These are phyloP conservation scores for Hermaeophaga mercurialis DNA, from an alignment of 2,888 invertebrate genomes.

Conservation along the genomic window DNA sequence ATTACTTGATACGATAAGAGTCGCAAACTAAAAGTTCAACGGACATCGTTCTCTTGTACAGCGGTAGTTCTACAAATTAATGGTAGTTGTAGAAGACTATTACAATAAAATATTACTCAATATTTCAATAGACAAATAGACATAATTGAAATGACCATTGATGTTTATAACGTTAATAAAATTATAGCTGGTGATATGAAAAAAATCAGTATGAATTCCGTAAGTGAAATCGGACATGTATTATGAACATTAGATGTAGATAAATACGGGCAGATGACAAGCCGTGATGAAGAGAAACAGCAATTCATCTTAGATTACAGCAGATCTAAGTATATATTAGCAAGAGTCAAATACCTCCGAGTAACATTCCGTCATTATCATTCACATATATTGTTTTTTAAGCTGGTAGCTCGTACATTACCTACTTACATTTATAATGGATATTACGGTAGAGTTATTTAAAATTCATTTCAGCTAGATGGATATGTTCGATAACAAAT, in stretches of 20 bases:
- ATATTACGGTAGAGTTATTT: conserved; percentile 9
- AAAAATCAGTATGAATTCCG: too few relatives aligned
- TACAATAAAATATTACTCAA: too few relatives aligned
- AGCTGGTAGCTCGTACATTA: not conserved
- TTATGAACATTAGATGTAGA: not conserved
- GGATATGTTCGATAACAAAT: conserved; percentile 4
- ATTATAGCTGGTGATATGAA: too few relatives aligned
- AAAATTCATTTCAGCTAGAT: conserved; percentile 2
- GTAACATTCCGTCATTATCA: conserved; percentile 5
- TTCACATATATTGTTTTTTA: conserved; percentile 4
- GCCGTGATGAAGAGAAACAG: conserved; percentile 1
- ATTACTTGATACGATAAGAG: too few relatives aligned
- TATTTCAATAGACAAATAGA: too few relatives aligned
- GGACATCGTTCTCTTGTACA: too few relatives aligned
- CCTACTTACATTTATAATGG: conserved; percentile 8
- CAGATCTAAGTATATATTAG: not conserved
- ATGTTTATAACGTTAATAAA: too few relatives aligned
- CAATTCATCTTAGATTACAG: conserved; percentile 2
- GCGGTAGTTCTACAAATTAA: too few relatives aligned
- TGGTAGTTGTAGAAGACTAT: too few relatives aligned
- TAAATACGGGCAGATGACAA: conserved; percentile 4
- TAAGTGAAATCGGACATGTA: too few relatives aligned
- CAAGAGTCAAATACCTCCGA: conserved; percentile 2
- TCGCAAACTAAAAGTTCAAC: too few relatives aligned
- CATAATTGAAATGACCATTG: too few relatives aligned